Evolutionary conservation across 2,888 invertebrate genomes (phyloP), one percentile per base, ranked within the genome.

Genomic region (Pterostichus madidus): DNA sequence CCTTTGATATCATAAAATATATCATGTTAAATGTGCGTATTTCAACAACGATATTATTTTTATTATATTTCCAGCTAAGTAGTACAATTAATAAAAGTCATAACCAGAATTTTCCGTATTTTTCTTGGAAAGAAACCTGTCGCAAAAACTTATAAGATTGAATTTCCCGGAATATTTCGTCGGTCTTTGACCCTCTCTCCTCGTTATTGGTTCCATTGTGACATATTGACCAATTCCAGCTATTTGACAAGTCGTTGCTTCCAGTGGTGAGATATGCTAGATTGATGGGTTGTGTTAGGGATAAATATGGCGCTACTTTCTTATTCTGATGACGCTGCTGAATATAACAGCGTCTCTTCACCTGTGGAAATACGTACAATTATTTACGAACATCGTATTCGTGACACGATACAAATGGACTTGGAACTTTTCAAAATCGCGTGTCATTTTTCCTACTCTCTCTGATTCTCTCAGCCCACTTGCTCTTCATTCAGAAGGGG

Each of bases 241-340:
- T 17, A 17, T 56, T 56, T 17, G 56, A 56, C 56, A 56, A 17
- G 15, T 17, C 15, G 56, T 2, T 5, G 17, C 5, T 17, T 2
- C 8, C 8, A 5, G 6, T 56, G 3, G 17, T 10, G 17, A 56
- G 56, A 44, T 71, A 39, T 44, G 11, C 17, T 0, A 44, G 44
- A 71, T 39, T 71, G 68, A 71, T 71, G 39, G 5, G 68, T 44
- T 17, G 10, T 39, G 68, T 44, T 71, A 71, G 44, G 68, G 68
- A 71, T 71, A 71, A 71, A 71, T 71, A 71, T 71, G 68, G 44
- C 17, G 46, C 68, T 44, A 39, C 68, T 71, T 71, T 8, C 44
- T 39, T 44, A 71, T 71, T 71, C 68, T 17, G 44, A 71, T 71
- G 68, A 71, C 44, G 68, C 17, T 15, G 68, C 44, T 35, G 44